Evolutionary conservation across 2,113 vertebrate species (phyloP), one percentile per base, ranked within the genome.

Genomic region (Callionymus lyra): DNA sequence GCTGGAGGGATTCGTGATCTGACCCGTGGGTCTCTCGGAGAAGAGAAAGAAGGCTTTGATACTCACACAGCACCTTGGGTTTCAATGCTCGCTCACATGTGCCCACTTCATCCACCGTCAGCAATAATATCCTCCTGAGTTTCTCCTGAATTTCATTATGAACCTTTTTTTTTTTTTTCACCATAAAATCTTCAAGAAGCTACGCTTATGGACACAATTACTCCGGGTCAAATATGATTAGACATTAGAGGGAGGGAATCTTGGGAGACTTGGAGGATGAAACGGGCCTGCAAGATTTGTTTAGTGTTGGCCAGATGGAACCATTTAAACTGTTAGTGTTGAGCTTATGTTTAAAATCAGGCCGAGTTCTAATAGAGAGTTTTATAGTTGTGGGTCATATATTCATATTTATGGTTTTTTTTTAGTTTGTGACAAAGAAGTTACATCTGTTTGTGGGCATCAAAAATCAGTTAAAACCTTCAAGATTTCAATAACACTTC

Each of bases 71-170:
- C 16, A 14, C 35, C 9, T 47, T 17, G 12, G n/a, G 32, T 14
- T 27, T 32, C 50, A 50, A 52, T 34, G 51, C 16, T 43, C 27
- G 44, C 33, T 37, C 59, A 45, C 40, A 41, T 44, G 21, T 33
- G 37, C 57, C 42, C 18, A 35, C 39, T 45, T 38, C 36, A 21
- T 63, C 59, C 54, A 76, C 60, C 70, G 70, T 41, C 10, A 55
- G 67, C 67, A 53, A 56, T 63, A 53, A 70, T 68, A 63, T 65
- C 68, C 61, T 55, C 42, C 50, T 51, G 31, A 68, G 44, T 50
- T 50, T 33, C 53, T 39, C 38, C 17, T 31, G 62, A 62, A 68
- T 72, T 63, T 53, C 52, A 42, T 47, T 18, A 34, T 50, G 32
- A 16, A 10, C n/a, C n/a, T 12, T 53, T 31, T 50, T 54, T 18